Conservation (phyloP, 1,140 invertebrate species). For the Charaxes varanes region DNA sequence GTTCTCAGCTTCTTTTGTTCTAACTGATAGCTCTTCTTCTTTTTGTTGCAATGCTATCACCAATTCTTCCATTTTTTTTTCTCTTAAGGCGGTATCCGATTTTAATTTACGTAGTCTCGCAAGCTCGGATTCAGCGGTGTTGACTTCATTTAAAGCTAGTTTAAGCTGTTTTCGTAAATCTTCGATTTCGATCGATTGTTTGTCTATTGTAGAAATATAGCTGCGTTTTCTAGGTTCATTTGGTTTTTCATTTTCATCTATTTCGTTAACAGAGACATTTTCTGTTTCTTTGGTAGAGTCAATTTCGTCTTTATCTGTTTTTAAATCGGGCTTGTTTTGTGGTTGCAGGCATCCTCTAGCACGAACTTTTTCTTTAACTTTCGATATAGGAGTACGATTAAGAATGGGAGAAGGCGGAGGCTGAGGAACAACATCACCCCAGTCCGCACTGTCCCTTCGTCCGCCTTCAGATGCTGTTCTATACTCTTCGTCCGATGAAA, state of each 20-base stretch:
- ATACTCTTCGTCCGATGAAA: constrained; percentile 90
- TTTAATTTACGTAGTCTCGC: constrained; percentile 81
- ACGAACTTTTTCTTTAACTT: constrained; percentile 85
- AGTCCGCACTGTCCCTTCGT: constrained; percentile 78
- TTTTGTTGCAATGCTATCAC: constrained; percentile 80
- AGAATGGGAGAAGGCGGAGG: constrained; percentile 85
- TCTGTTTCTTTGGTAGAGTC: constrained; percentile 65
- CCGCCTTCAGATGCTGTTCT: constrained; percentile 87
- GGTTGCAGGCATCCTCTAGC: constrained; percentile 74
- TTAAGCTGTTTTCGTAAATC: constrained; percentile 76
- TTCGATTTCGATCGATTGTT: constrained; percentile 80
- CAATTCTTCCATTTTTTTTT: constrained; percentile 84
- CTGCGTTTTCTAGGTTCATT: constrained; percentile 68
- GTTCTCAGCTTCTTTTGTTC: constrained; percentile 81
- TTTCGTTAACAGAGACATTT: constrained; percentile 46
- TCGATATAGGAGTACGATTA: constrained; percentile 80
- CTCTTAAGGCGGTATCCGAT: constrained; percentile 76
- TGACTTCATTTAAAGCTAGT: constrained; percentile 58
- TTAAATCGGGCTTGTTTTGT: constrained; percentile 64
- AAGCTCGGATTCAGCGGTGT: constrained; percentile 79
- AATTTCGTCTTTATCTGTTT: constrained; percentile 64
- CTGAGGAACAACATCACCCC: constrained; percentile 75
- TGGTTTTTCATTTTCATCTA: constrained; percentile 66
- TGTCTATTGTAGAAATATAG: constrained; percentile 76
- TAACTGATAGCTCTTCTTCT: constrained; percentile 80